Conservation (phyloP, 2,888 invertebrate species). For the Acleris literana region DNA sequence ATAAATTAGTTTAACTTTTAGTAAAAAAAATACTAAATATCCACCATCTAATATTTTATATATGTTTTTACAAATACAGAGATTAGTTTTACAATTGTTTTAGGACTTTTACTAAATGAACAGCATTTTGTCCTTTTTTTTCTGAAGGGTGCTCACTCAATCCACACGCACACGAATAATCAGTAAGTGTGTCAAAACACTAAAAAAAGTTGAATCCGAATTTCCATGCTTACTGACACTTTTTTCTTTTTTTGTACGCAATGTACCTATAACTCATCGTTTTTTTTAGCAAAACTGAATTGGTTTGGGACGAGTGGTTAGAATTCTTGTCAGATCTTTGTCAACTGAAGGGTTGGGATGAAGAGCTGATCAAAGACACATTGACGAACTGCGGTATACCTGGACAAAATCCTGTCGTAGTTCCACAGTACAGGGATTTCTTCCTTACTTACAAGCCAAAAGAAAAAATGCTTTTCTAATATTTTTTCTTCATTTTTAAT, state of each 20-base stretch:
- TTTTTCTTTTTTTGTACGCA: too few relatives aligned
- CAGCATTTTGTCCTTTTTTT: too few relatives aligned
- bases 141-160: too few relatives aligned
- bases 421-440: slow-evolving; percentile 63
- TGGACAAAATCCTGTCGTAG: slow-evolving; percentile 53
- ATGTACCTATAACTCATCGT: not conserved
- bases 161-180: too few relatives aligned
- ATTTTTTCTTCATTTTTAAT: not conserved
- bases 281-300: slow-evolving; percentile 65
- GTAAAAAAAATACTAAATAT: too few relatives aligned
- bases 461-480: slow-evolving; percentile 45
- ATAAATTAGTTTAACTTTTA: too few relatives aligned
- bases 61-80: too few relatives aligned
- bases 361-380: slow-evolving; percentile 48
- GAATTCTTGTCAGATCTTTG: slow-evolving; percentile 59
- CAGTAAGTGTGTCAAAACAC: too few relatives aligned
- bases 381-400: slow-evolving; percentile 69
- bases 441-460: slow-evolving; percentile 62
- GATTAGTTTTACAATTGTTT: too few relatives aligned
- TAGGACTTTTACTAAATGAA: too few relatives aligned
- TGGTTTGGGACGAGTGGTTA: slow-evolving; percentile 63
- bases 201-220: accelerated
- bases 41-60: too few relatives aligned
- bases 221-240: too few relatives aligned
- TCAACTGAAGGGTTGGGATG: slow-evolving; percentile 48